Base-by-base conservation (phyloP, 2,888 invertebrate species). In the Cotesia congregata region DNA sequence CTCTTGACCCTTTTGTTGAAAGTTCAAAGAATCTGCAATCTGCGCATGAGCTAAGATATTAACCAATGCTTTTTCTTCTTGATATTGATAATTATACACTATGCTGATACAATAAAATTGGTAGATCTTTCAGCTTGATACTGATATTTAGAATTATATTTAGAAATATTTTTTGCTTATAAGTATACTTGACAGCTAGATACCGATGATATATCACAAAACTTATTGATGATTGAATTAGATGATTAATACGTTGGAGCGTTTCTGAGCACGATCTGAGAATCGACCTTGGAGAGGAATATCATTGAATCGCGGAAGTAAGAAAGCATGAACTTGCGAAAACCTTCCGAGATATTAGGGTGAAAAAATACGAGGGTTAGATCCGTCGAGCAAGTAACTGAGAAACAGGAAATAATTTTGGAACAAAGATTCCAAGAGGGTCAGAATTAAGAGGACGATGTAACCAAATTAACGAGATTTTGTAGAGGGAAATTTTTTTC, bases 281-380 rank as follows among this genome's bases (percentile, higher is more conserved):
- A 73, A 75, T 80, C 75, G 80, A 77, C 80, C 80, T 80, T 80
- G 80, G 75, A 50, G 76, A 50, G 77, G 77, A 80, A 76, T 79
- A 80, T 81, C 83, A 84, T 84, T 83, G 83, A 83, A 84, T 84
- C 81, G 78, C 84, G 83, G 84, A 85, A 85, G 83, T 81, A 75
- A 82, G 79, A 81, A 77, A 74, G 75, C 75, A 62, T 77, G 76
- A 79, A 79, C 72, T 77, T 67, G 74, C 64, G 79, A 78, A 78
- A 65, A 9, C 64, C 67, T 62, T n/a, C 50, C 30, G 77, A 76
- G 71, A 72, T n/a, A 74, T 41, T 65, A 73, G 77, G 77, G 77
- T 67, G 69, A 67, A 75, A 39, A 67, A 60, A 30, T 68, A 60
- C 6, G 17, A 40, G 62, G 59, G 67, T 64, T 41, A 73, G 60